Conservation (phyloP, 2,113 vertebrate genomes). For the Thymallus thymallus region DNA sequence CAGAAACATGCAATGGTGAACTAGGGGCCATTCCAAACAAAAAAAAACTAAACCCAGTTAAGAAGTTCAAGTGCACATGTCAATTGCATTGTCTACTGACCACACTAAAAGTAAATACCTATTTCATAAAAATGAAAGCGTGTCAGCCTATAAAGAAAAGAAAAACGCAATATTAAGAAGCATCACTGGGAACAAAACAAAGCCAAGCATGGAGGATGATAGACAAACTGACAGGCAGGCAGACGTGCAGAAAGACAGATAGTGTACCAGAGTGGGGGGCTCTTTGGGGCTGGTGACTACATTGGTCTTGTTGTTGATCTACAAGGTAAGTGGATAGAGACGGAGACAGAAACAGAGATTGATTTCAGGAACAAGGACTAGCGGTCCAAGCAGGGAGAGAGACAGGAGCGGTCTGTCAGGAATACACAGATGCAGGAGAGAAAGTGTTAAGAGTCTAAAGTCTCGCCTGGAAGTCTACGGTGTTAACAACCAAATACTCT, state of each 20-base stretch:
- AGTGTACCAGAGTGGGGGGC: conserved; percentile 93
- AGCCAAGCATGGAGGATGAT: background rate
- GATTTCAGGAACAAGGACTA: conserved; percentile 34
- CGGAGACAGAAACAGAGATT: conserved; percentile 16
- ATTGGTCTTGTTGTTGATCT: conserved; percentile 99
- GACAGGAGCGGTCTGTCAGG: too few relatives aligned
- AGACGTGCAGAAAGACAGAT: conserved; percentile 59
- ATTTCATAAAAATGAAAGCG: background rate
- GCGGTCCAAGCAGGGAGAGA: conserved; percentile 37
- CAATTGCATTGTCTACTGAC: background rate
- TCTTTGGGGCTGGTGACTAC: conserved; percentile 97
- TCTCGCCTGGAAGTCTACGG: background rate
- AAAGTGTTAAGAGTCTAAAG: background rate
- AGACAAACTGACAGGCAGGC: too few relatives aligned
- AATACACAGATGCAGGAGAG: background rate
- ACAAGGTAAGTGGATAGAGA: conserved; percentile 72
- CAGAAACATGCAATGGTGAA: too few relatives aligned
- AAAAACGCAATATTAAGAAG: background rate
- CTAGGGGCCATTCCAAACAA: too few relatives aligned
- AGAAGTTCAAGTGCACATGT: background rate
- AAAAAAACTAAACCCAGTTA: too few relatives aligned
- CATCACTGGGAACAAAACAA: background rate
- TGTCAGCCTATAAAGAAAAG: background rate
- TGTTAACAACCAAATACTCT: too few relatives aligned
- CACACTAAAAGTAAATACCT: background rate